Evolutionary conservation across 2,888 invertebrate species (phyloP).

Genomic region (Cheilosia vernalis): DNA sequence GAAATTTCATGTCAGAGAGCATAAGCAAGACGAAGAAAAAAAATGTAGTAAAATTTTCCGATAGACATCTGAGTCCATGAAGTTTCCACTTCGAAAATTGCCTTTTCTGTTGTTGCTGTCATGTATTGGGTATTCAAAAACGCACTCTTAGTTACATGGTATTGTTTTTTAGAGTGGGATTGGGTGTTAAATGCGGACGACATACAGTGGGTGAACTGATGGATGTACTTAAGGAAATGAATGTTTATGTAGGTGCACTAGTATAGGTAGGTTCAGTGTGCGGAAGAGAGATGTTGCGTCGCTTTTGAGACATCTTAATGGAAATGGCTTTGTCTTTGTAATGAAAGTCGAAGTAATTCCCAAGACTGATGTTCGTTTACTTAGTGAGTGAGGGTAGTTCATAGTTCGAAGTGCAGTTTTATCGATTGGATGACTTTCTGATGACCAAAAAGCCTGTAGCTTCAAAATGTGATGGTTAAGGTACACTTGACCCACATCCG

Average conservation of each 20-base stretch:
- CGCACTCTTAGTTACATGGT: neutral
- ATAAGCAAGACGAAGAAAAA: slow-evolving; percentile 2
- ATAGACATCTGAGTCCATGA: slow-evolving; percentile 58
- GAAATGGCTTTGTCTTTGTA: slow-evolving; percentile 1
- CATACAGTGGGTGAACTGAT: neutral
- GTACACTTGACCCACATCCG: too few species aligned
- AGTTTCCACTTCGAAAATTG: slow-evolving; percentile 65
- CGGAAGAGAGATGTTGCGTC: neutral
- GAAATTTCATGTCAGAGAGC: slow-evolving; percentile 32
- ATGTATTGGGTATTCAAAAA: slow-evolving; percentile 26
- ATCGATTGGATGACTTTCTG: too few species aligned
- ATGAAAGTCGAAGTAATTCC: neutral
- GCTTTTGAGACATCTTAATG: slow-evolving; percentile 23
- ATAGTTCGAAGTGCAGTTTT: too few species aligned
- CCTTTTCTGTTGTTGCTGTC: slow-evolving; percentile 52
- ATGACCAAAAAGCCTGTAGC: too few species aligned
- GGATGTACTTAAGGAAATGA: slow-evolving; percentile 2
- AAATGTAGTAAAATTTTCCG: slow-evolving; percentile 14
- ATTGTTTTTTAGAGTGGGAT: neutral
- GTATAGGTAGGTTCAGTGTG: too few species aligned
- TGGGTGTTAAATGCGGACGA: neutral
- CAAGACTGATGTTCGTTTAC: too few species aligned
- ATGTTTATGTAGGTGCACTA: too few species aligned
- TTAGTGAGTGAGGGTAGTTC: too few species aligned
- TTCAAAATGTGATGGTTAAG: too few species aligned